Evolutionary conservation across 2,113 vertebrate genomes (phyloP).

Genomic region (Neodontobutis hainanensis): DNA sequence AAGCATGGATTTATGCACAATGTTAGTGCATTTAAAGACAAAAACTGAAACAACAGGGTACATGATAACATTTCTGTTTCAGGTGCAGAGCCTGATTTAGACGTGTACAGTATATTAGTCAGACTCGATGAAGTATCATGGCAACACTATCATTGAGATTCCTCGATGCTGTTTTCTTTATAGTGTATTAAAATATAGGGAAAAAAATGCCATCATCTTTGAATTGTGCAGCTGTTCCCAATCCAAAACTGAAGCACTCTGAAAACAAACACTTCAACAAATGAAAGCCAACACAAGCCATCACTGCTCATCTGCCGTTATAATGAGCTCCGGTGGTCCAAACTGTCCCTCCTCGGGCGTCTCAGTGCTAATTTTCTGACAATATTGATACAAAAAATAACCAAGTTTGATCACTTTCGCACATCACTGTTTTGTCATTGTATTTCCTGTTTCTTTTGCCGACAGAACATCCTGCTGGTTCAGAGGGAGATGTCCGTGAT

Average conservation of each 20-base stretch:
- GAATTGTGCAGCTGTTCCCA: conserved; percentile 10
- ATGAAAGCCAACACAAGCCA: background rate
- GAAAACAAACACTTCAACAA: background rate
- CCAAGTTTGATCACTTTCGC: background rate
- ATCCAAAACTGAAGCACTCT: background rate
- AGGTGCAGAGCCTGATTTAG: background rate
- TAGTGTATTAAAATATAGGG: background rate
- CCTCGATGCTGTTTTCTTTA: background rate
- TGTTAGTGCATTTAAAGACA: too few species aligned
- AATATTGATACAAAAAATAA: background rate
- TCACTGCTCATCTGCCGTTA: conserved; percentile 7
- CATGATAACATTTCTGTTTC: background rate
- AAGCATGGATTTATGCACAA: too few species aligned
- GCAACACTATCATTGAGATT: background rate
- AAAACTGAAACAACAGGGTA: too few species aligned
- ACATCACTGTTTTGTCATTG: background rate
- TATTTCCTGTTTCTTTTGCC: conserved; percentile 28
- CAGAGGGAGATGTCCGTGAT: conserved; percentile 90
- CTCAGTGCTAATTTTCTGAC: conserved; percentile 4
- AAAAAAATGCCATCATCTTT: background rate
- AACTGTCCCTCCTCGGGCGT: background rate
- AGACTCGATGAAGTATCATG: conserved; percentile 17
- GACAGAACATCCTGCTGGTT: conserved; percentile 91
- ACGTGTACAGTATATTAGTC: too few species aligned
- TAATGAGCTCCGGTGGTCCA: background rate